phyloP scores from a whole-genome alignment of 2,113 vertebrate species.

The Hemibagrus wyckioides region DNA sequence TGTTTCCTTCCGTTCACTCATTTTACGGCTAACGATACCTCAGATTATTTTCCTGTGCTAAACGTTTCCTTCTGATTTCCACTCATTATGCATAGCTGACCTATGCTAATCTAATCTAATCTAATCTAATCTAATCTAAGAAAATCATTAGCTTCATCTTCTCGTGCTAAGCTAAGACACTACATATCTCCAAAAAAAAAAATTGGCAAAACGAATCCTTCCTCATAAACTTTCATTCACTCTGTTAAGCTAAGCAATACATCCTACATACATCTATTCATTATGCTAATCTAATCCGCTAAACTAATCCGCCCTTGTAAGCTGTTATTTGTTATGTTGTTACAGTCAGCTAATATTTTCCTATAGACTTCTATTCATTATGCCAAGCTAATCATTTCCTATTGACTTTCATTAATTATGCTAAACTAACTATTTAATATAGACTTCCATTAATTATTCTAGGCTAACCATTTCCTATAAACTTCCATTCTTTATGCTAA shows the following conservation, averaged over 20 bases:
- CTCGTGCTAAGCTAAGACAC: conserved; percentile 17
- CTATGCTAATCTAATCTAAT: neutral
- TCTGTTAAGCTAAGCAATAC: neutral
- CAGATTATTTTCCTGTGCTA: neutral
- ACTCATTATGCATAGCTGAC: neutral
- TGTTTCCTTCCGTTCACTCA: neutral
- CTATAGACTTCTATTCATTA: neutral
- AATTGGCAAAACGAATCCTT: neutral
- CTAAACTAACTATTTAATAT: neutral
- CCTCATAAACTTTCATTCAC: neutral
- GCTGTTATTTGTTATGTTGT: neutral
- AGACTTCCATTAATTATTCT: neutral
- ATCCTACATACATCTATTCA: neutral
- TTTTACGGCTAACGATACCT: neutral
- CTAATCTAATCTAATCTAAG: neutral
- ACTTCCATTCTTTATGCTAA: neutral
- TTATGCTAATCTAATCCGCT: neutral
- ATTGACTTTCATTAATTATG: neutral
- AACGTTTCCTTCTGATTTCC: neutral
- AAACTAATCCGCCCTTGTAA: neutral
- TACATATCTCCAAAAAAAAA: too few relatives aligned
- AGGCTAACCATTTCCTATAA: neutral
- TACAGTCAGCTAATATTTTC: neutral
- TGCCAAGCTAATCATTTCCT: neutral
- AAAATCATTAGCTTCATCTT: neutral